Conservation (phyloP, 2,888 invertebrate genomes). For the Ormia ochracea region DNA sequence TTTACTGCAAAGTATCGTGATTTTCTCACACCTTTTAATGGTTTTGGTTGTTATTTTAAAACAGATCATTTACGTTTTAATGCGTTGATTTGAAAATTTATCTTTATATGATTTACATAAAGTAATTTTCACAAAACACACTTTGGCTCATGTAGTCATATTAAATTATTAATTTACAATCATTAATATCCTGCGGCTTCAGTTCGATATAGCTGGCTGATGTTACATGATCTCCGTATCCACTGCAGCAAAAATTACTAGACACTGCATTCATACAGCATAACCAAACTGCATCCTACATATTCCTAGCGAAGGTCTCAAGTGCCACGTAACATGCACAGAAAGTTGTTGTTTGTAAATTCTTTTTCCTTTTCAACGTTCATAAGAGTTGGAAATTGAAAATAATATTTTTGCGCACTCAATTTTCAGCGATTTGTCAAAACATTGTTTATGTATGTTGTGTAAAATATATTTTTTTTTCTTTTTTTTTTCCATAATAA, state of each 20-base stretch:
- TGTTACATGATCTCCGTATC: conserved; percentile 15
- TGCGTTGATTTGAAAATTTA: conserved; percentile 66
- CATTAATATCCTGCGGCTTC: conserved; percentile 73
- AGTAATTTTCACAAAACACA: conserved; percentile 65
- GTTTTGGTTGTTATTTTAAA: conserved; percentile 39
- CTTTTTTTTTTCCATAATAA: not conserved
- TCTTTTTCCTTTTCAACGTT: not conserved
- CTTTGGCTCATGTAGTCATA: conserved; percentile 65
- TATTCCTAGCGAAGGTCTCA: conserved; percentile 29
- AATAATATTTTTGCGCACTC: conserved; percentile 76
- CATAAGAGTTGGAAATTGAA: conserved; percentile 71
- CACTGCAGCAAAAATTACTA: not conserved
- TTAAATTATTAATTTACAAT: conserved; percentile 76
- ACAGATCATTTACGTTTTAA: conserved; percentile 63
- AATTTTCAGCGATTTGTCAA: conserved; percentile 76
- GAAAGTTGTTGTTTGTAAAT: not conserved
- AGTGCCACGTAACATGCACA: conserved; percentile 22
- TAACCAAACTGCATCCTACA: conserved; percentile 41
- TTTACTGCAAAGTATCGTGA: not conserved
- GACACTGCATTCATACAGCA: not conserved
- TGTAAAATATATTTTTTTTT: not conserved
- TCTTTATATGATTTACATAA: conserved; percentile 67
- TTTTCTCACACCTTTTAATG: conserved; percentile 54
- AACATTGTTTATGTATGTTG: conserved; percentile 73
- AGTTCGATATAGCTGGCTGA: conserved; percentile 63